Evolutionary conservation across 2,797 vertebrate genomes (phyloP), one percentile per base, ranked within the genome.

Genomic region (Anomalospiza imberbis): DNA sequence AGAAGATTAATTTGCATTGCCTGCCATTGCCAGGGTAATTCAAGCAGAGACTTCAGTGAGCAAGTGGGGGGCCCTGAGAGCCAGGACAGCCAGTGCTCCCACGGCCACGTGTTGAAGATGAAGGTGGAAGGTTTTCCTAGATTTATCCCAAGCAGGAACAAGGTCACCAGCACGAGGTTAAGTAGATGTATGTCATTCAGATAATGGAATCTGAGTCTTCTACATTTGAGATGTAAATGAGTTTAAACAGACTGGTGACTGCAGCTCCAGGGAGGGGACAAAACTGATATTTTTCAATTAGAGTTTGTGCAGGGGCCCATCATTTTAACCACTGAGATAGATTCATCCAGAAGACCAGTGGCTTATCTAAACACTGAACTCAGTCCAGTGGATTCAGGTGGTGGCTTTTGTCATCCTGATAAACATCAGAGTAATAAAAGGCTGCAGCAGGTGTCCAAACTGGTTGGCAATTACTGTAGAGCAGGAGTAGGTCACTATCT

Each of bases 171-270:
- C 24, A 12, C 0, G 1, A 89, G 85, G 94, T 93, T 94, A 96
- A 94, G 58, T 16, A 85, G 79, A 85, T 85, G 61, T 88, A 92
- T 92, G 83, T n/a, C 77, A 94, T 88, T 86, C 90, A 91, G 60
- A 83, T 93, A 84, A 94, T 93, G 79, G 68, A 75, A 94, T 80
- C 68, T 18, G 57, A 78, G 44, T 40, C 79, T 82, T 80, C 22
- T 31, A 6, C 60, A 25, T 81, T 75, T 89, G 55, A 68, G 57
- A 93, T 95, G 80, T 85, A 91, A 93, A 78, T 88, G 85, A 80
- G 72, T 55, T 93, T 47, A 60, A 89, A 48, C 72, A 89, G 85
- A 67, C 54, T 34, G 57, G 55, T 2, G 5, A 58, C 51, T 89
- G 32, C 74, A 81, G 76, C 88, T 88, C 77, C 21, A 26, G 80